A percentile compares a stretch with the other conserved stretches of the same genome.
phyloP scores from a whole-genome alignment of 1,140 invertebrate genomes.

The Tetragonula clypearis region DNA sequence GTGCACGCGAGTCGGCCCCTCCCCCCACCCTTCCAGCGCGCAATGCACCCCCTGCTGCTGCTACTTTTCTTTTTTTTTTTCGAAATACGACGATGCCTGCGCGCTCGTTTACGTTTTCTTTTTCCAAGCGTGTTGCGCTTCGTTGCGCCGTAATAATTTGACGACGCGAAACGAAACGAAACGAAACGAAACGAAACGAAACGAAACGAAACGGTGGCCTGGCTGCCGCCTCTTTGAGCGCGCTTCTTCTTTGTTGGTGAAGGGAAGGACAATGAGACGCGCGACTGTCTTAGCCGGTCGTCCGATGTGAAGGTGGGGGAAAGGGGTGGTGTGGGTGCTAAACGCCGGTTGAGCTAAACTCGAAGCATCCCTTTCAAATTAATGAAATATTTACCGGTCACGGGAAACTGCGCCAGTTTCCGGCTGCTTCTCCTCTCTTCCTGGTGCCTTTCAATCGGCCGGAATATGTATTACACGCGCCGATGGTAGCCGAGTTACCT shows the following conservation, averaged over 20 bases:
- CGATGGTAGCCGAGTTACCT: not conserved
- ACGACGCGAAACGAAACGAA: conserved; percentile 28
- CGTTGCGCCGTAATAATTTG: conserved; percentile 40
- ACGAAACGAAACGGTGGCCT: conserved; percentile 5
- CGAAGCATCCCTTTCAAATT: not conserved
- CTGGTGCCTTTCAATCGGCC: no score
- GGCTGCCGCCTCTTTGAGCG: not conserved
- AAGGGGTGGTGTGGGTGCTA: no score
- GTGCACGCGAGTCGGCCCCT: no score
- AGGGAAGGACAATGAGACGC: not conserved
- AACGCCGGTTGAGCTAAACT: no score
- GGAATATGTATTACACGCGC: not conserved
- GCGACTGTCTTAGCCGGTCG: not conserved
- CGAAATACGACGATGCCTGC: conserved; percentile 30
- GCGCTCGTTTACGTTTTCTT: conserved; percentile 26
- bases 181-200: no score
- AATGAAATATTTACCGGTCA: not conserved
- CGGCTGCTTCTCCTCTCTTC: not conserved
- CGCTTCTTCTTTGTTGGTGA: not conserved
- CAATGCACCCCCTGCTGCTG: not conserved
- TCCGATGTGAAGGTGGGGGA: no score
- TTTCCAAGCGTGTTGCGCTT: conserved; percentile 8
- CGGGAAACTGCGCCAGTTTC: not conserved
- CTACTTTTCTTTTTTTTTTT: not conserved
- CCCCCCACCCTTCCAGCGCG: not conserved